Evolutionary conservation across 2,797 vertebrate species (phyloP), one percentile per base, ranked within the genome.

Genomic region (Florisuga fusca): DNA sequence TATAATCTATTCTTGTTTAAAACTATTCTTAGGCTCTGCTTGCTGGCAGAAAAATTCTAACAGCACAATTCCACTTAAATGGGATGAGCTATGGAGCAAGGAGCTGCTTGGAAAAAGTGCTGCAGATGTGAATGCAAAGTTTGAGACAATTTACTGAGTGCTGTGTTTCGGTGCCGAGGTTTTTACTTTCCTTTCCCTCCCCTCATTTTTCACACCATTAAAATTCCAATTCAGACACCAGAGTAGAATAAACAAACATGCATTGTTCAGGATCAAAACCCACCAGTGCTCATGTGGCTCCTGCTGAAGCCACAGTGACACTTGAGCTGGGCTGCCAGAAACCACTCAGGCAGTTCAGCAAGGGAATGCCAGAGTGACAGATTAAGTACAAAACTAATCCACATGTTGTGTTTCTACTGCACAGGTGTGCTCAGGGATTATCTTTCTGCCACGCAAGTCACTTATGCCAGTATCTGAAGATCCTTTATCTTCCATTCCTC

Each of bases 371-470:
- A 66, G 87, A 94, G 91, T 92, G 97, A 97, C 97, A 97, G 94
- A 97, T 94, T 85, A 97, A 97, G 75, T 61, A 92, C 90, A 90
- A 92, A 95, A 82, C 89, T 90, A 96, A 96, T 95, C 92, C 87
- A 57, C 63, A 88, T 1, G 14, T 82, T 79, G 74, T 94, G 95
- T 95, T 97, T 93, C 89, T 66, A 41, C 76, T 38, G 73, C 96
- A 92, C 98, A 98, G 98, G 98, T 98, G 98, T 92, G 91, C 90
- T 92, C 87, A 41, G 72, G 96, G 97, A 97, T 98, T 98, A 97
- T 92, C 94, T 91, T 97, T 96, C 96, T 94, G 93, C 96, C 91
- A 95, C 3, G 2, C 43, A 81, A 76, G 62, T 82, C 93, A 94
- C 96, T 97, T 92, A 95, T 2, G 57, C 57, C 94, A 79, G 14